Percentiles rank a stretch among this genome's conserved stretches.
Evolutionary conservation across 1,140 invertebrate genomes (phyloP).

Genomic region (Myzus persicae): DNA sequence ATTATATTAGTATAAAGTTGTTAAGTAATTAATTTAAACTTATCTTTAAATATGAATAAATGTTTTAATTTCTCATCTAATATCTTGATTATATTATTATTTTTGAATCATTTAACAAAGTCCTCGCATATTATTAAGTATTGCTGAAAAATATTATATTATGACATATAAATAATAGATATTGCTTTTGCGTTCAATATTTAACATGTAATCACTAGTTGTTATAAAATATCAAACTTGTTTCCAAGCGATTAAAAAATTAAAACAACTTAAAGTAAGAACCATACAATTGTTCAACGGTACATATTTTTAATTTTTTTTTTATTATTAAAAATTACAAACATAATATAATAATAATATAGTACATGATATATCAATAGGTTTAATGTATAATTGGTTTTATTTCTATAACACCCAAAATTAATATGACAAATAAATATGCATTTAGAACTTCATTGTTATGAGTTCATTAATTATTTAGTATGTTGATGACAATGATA

Average conservation of each 20-base stretch:
- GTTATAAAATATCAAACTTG: background rate
- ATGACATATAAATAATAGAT: background rate
- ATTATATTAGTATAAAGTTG: background rate
- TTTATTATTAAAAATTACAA: slow-evolving; percentile 7
- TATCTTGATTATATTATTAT: background rate
- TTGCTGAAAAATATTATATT: background rate
- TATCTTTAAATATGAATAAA: background rate
- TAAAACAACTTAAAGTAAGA: background rate
- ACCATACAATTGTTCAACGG: background rate
- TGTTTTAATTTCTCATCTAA: background rate
- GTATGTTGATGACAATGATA: background rate
- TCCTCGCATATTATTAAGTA: background rate
- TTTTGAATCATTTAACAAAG: background rate
- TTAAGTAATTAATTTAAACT: slow-evolving; percentile 6
- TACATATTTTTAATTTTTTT: background rate
- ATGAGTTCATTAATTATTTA: background rate
- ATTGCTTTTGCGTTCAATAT: background rate
- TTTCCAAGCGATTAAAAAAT: background rate
- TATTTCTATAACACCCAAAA: slow-evolving; percentile 10
- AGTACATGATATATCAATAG: background rate
- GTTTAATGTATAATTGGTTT: background rate
- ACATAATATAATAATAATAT: background rate
- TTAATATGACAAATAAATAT: background rate
- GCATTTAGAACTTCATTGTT: background rate
- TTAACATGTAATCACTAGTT: background rate